These are phyloP conservation scores for Botia kubotai DNA, from an alignment of 2,797 vertebrate species.

Conservation along the genomic window DNA sequence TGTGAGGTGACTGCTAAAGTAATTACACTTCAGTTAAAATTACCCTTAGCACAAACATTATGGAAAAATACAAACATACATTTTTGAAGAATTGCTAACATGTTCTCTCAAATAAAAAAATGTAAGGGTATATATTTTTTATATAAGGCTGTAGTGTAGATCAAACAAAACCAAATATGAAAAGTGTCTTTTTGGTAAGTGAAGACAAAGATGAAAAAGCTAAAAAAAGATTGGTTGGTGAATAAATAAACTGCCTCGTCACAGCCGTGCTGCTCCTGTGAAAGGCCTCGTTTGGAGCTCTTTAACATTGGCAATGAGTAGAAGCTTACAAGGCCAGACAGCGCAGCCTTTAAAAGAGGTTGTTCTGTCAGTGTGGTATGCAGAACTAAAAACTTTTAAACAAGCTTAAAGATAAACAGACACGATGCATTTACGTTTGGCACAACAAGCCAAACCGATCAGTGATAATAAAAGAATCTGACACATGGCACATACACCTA, in stretches of 20 bases:
- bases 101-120: no score
- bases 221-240: not conserved
- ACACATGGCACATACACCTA: not conserved
- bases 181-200: no score
- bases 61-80: not conserved
- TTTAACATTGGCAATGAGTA: not conserved
- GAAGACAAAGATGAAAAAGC: not conserved
- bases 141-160: not conserved
- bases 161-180: not conserved
- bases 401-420: not conserved
- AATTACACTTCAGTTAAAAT: not conserved
- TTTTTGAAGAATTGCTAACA: not conserved
- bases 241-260: not conserved
- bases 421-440: not conserved
- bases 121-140: no score
- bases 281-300: constrained; percentile 1
- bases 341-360: not conserved
- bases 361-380: not conserved
- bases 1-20: not conserved
- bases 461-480: not conserved
- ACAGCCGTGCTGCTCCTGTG: not conserved
- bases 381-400: not conserved
- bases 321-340: not conserved
- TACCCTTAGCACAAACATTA: not conserved
- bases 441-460: not conserved